Evolutionary conservation across 1,140 invertebrate genomes (phyloP), one percentile per base, ranked within the genome.

Genomic region (Panagrolaimus sp.): DNA sequence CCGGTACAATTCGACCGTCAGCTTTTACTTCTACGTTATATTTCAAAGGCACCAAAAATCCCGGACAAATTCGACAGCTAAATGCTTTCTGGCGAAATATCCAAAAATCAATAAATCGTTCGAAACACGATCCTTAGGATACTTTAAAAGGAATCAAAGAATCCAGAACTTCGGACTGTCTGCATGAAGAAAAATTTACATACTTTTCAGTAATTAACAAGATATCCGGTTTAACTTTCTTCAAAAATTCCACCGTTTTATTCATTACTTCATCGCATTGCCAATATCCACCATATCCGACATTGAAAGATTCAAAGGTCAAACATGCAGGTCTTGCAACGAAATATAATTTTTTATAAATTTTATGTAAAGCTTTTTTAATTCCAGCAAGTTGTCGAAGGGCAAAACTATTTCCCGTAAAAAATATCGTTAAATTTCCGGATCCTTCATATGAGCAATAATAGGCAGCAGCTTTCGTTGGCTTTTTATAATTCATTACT

Each of bases 331-430:
- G 52, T 58, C 52, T 58, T 28, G 52, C 52, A 12, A 58, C 52
- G 17, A 21, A 58, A 58, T 58, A 58, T 28, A 58, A 24, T n/a
- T 58, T 58, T 58, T 58, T 58, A 21, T 24, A 58, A 1, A 26
- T 58, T 8, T 28, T 28, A 58, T 58, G 14, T 28, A 58, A 21
- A 1, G 52, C 52, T n/a, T 5, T 28, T 21, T 28, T 58, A 4
- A 58, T n/a, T 21, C 14, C 52, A 1, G 21, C 28, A 12, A 58
- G 21, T 58, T 58, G 52, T 8, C 52, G 14, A 1, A 58, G 5
- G 5, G 52, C 52, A 21, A 58, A 58, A 26, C 21, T 26, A 17
- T 58, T 58, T 12, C 52, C 52, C 1, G 52, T 58, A 12, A 58
- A 21, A 21, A 58, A 58, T 6, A 58, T 21, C 0, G 52, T 58